Conservation (phyloP, 1,140 invertebrate genomes). For the Megalopta genalis region DNA sequence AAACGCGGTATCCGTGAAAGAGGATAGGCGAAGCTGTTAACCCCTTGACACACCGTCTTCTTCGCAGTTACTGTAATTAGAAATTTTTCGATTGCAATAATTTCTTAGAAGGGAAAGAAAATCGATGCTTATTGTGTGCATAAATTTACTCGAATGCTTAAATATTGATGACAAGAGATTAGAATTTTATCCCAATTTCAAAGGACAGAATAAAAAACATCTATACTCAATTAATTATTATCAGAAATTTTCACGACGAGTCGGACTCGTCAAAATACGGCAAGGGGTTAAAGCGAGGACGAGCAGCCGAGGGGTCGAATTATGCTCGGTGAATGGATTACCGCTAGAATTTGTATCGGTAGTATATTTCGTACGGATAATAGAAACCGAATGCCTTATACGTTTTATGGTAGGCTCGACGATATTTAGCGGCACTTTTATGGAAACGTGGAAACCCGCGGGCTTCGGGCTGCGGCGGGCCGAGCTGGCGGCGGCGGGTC, state of each 20-base stretch:
- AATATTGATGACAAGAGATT: too few species aligned
- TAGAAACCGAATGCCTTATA: neutral
- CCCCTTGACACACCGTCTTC: too few species aligned
- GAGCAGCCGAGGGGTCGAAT: constrained; percentile 3
- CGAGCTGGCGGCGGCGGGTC: neutral
- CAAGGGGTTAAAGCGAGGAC: constrained; percentile 24
- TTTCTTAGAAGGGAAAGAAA: too few species aligned
- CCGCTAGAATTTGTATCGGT: constrained; percentile 13
- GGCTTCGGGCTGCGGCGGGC: neutral
- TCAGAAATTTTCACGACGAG: too few species aligned
- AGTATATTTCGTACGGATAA: neutral
- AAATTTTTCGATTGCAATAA: too few species aligned
- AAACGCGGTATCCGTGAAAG: neutral
- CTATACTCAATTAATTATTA: too few species aligned
- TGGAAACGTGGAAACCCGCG: neutral
- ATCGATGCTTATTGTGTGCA: too few species aligned
- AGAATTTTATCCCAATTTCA: too few species aligned
- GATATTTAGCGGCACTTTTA: constrained; percentile 1
- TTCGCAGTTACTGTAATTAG: too few species aligned
- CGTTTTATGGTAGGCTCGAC: neutral
- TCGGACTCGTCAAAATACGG: too few species aligned
- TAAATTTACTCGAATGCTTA: too few species aligned
- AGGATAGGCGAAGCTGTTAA: neutral
- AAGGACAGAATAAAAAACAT: too few species aligned
- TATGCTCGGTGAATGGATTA: constrained; percentile 26